phyloP scores from a whole-genome alignment of 2,113 vertebrate genomes.

The Drymodes brunneopygia region DNA sequence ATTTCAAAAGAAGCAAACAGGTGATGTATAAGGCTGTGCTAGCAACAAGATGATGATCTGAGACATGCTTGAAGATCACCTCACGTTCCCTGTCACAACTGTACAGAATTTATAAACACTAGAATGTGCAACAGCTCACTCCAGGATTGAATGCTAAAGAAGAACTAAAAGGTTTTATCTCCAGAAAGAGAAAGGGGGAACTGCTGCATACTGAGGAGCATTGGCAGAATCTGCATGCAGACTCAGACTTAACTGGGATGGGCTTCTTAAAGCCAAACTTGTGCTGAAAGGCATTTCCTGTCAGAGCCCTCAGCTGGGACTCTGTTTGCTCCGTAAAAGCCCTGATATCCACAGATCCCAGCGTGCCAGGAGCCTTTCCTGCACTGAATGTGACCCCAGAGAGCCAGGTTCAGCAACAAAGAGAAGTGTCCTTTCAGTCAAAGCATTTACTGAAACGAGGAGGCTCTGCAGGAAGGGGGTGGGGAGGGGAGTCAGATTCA shows the following conservation, averaged over 20 bases:
- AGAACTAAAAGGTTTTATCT: slow-evolving; percentile 35
- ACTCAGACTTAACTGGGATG: neutral
- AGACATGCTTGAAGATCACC: neutral
- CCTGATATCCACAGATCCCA: neutral
- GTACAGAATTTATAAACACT: neutral
- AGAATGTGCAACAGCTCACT: neutral
- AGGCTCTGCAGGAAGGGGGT: neutral
- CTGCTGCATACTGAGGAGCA: neutral
- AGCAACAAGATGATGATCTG: neutral
- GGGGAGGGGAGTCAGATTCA: neutral
- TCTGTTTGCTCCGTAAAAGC: neutral
- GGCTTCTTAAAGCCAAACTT: neutral
- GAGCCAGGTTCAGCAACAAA: neutral
- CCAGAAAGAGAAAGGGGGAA: neutral
- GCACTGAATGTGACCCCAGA: neutral
- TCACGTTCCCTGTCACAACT: neutral
- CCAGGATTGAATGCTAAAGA: neutral
- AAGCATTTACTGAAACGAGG: neutral
- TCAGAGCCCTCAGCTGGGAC: neutral
- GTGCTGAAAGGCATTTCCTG: neutral
- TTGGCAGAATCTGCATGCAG: neutral
- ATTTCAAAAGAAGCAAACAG: neutral
- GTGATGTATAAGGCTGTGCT: neutral
- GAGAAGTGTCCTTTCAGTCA: neutral
- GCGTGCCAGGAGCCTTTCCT: neutral